Evolutionary conservation across 2,113 vertebrate genomes (phyloP).

Genomic region (Mastomys coucha): DNA sequence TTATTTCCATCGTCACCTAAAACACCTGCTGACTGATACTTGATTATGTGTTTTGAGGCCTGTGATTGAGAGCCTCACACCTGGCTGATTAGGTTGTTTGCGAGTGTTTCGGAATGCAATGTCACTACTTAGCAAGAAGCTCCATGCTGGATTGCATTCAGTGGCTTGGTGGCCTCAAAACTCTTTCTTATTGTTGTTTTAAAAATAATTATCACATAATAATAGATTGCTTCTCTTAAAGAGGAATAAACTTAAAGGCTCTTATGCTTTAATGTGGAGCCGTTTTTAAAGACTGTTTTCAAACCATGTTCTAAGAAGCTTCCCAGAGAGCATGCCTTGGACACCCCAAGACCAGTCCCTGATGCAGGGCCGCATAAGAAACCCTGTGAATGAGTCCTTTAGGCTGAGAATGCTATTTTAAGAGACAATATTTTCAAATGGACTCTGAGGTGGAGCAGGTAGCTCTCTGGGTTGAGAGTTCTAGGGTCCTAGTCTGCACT

Average conservation of each 20-base stretch:
- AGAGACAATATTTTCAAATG: not conserved
- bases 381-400: not conserved
- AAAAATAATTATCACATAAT: constrained; percentile 63
- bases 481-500: not conserved
- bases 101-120: constrained; percentile 57
- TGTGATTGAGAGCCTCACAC: constrained; percentile 75
- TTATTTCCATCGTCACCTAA: constrained; percentile 68
- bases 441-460: not conserved
- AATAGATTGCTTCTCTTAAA: constrained; percentile 62
- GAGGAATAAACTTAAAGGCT: constrained; percentile 27
- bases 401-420: not conserved
- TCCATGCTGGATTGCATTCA: not conserved
- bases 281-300: not conserved
- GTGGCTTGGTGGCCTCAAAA: constrained; percentile 30
- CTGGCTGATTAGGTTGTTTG: constrained; percentile 77
- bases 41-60: constrained; percentile 74
- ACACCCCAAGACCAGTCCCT: not conserved
- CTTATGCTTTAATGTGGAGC: not conserved
- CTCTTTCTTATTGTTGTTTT: constrained; percentile 56
- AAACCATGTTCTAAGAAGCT: not conserved
- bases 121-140: constrained; percentile 11
- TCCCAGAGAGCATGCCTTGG: not conserved
- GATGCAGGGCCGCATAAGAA: not conserved
- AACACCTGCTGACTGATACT: constrained; percentile 73
- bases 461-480: not conserved